A percentile compares a stretch with the other conserved stretches of the same genome.
Conservation (phyloP, 2,888 invertebrate genomes). For the Spialia ferax region DNA sequence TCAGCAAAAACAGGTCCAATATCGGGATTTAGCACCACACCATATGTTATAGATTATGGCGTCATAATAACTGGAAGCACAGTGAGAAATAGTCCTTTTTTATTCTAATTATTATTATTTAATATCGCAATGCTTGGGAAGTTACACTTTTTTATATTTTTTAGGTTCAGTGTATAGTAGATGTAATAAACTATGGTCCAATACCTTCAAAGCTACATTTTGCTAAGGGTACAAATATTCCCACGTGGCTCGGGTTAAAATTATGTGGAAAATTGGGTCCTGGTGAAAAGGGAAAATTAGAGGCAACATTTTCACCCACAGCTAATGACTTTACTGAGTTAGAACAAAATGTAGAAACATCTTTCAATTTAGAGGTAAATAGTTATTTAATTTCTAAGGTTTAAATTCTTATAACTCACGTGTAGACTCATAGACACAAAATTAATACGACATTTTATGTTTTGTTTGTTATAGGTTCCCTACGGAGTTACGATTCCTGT, state of each 20-base stretch:
- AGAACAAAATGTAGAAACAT: slow-evolving; percentile 73
- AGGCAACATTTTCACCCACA: slow-evolving; percentile 83
- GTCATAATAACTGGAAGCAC: slow-evolving; percentile 81
- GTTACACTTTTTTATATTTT: slow-evolving; percentile 35
- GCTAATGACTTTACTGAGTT: slow-evolving; percentile 69
- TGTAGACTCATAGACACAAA: no score
- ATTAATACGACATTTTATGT: no score
- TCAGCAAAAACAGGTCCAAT: slow-evolving; percentile 70
- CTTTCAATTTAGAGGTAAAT: slow-evolving; percentile 79
- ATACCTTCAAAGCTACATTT: slow-evolving; percentile 74
- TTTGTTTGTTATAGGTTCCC: slow-evolving; percentile 76
- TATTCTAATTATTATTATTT: neutral
- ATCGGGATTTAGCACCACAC: slow-evolving; percentile 76
- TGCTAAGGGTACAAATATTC: slow-evolving; percentile 64
- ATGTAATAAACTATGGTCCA: slow-evolving; percentile 86
- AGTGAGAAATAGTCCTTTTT: slow-evolving; percentile 53
- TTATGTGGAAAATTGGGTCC: slow-evolving; percentile 74
- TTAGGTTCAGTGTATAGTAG: slow-evolving; percentile 74
- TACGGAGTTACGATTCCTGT: slow-evolving; percentile 88
- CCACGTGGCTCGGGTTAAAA: slow-evolving; percentile 68
- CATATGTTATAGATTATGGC: slow-evolving; percentile 86
- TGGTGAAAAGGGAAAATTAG: slow-evolving; percentile 79
- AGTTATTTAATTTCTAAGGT: neutral
- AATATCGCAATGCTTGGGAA: neutral
- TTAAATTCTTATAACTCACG: neutral